These are phyloP conservation scores for Goniozus legneri DNA, from an alignment of 1,140 invertebrate species.

Conservation along the genomic window DNA sequence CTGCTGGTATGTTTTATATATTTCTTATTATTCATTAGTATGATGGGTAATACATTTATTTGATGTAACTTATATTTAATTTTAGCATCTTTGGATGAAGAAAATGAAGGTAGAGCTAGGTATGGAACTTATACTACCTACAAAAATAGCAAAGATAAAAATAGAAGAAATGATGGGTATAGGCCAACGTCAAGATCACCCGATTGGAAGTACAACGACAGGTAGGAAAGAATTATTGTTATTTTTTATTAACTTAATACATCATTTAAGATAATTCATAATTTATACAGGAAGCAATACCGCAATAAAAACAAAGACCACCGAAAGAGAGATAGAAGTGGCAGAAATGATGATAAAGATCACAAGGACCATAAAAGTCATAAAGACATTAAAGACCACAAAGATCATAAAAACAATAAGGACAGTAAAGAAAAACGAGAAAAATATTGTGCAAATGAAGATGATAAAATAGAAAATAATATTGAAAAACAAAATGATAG, in stretches of 20 bases:
- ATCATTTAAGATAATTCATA: too few species aligned
- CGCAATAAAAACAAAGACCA: conserved; percentile 15
- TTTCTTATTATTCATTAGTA: neutral
- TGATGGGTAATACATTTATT: neutral
- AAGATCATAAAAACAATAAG: conserved; percentile 9
- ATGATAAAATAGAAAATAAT: conserved; percentile 20
- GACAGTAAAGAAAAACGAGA: conserved; percentile 10
- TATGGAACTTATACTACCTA: conserved; percentile 12
- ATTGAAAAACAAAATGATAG: conserved; percentile 11
- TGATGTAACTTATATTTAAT: conserved; percentile 2
- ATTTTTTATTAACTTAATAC: neutral
- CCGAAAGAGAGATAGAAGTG: conserved; percentile 22
- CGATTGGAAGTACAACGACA: conserved; percentile 5
- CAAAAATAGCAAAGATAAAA: conserved; percentile 10
- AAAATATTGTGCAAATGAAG: conserved; percentile 13
- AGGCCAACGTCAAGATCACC: neutral
- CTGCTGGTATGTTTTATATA: conserved; percentile 25
- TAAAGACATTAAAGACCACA: conserved; percentile 8
- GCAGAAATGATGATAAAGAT: conserved; percentile 19
- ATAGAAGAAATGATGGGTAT: conserved; percentile 11
- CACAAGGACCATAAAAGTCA: conserved; percentile 17
- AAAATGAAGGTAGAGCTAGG: conserved; percentile 7
- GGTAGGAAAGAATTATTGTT: conserved; percentile 3
- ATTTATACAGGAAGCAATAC: conserved; percentile 8
- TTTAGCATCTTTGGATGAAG: conserved; percentile 5